Evolutionary conservation across 2,797 vertebrate species (phyloP).

Genomic region (Sarcophilus harrisii): DNA sequence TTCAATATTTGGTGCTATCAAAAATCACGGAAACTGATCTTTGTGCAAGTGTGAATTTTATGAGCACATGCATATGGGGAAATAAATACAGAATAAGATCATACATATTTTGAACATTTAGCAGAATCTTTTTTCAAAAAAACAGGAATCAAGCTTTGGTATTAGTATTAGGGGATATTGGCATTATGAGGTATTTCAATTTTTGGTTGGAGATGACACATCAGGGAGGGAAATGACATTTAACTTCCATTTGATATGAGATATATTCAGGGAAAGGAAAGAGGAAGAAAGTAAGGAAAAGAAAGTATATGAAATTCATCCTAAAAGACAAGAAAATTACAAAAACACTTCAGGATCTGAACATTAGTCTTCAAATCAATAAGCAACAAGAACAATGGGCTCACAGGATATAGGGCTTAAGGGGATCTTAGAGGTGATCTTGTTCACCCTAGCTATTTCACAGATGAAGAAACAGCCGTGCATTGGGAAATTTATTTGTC

Average conservation of each 20-base stretch:
- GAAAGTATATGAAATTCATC: not conserved
- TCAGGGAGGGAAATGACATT: not conserved
- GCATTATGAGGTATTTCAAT: not conserved
- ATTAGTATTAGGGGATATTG: not conserved
- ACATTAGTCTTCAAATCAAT: not conserved
- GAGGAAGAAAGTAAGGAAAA: not conserved
- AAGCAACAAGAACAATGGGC: not conserved
- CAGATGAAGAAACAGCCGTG: not conserved
- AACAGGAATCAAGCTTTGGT: not conserved
- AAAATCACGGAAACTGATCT: not conserved
- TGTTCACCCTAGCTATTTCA: not conserved
- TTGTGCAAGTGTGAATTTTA: not conserved
- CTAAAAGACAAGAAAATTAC: not conserved
- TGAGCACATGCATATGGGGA: not conserved
- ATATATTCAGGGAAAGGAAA: not conserved
- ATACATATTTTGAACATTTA: not conserved
- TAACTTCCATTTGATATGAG: not conserved
- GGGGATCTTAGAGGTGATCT: not conserved
- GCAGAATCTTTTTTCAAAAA: not conserved
- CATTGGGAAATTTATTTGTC: not conserved
- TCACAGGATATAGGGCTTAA: not conserved
- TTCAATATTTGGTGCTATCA: not conserved
- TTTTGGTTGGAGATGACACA: not conserved
- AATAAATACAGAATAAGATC: not conserved
- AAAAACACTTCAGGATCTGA: not conserved